A percentile compares a stretch with the other conserved stretches of the same genome.
phyloP scores from a whole-genome alignment of 2,888 invertebrate genomes.

The Noctua janthe region DNA sequence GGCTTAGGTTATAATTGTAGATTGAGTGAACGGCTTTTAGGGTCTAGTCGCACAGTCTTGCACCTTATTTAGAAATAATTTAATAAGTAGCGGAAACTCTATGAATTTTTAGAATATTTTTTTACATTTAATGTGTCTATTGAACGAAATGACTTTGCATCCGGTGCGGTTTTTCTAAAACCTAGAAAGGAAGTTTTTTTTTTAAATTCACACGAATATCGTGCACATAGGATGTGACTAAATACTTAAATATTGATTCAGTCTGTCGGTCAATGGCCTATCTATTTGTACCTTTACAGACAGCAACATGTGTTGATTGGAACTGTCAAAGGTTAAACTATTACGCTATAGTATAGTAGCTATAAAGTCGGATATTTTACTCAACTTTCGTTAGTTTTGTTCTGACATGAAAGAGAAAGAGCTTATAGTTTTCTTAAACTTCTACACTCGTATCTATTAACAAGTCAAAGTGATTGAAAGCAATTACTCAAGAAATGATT shows the following conservation, averaged over 20 bases:
- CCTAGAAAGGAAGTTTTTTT: not conserved
- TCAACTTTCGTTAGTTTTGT: not conserved
- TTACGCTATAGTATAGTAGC: not conserved
- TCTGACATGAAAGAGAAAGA: not conserved
- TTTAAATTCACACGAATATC: conserved; percentile 23
- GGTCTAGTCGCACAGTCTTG: conserved; percentile 43
- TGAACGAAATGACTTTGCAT: conserved; percentile 22
- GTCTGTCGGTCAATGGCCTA: not conserved
- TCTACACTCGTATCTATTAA: too few relatives aligned
- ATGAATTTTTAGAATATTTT: conserved; percentile 37
- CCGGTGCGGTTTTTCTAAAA: conserved; percentile 30
- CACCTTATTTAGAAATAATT: conserved; percentile 40
- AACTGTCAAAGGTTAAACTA: not conserved
- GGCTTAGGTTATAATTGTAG: conserved; percentile 70
- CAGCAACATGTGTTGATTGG: not conserved
- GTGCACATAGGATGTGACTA: conserved; percentile 3
- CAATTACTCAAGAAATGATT: too few relatives aligned
- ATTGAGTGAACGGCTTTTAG: conserved; percentile 39
- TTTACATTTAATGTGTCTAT: conserved; percentile 11
- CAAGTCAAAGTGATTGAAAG: too few relatives aligned
- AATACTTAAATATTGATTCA: conserved; percentile 25
- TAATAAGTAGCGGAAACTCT: conserved; percentile 44
- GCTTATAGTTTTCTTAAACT: not conserved
- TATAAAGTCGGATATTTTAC: not conserved
- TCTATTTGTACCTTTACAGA: not conserved